Percentiles rank a stretch among this genome's conserved stretches.
Conservation (phyloP, 2,113 vertebrate genomes). For the Dipodomys ordii region DNA sequence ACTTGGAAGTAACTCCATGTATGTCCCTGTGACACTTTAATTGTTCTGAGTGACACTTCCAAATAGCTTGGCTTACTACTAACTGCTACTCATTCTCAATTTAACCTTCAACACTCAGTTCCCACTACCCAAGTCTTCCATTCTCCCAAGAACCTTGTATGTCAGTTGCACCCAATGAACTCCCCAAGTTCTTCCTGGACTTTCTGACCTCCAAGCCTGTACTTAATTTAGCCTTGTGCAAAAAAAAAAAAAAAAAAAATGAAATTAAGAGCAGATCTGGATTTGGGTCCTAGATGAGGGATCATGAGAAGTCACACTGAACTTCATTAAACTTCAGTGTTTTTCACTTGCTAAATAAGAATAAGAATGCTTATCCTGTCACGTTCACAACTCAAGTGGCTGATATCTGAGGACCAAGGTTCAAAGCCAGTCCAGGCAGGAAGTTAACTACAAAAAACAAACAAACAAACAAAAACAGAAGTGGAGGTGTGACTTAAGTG, state of each 20-base stretch:
- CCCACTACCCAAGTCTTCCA: neutral
- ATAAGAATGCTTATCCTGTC: neutral
- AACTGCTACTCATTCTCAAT: neutral
- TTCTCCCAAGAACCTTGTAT: neutral
- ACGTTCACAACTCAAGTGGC: no score
- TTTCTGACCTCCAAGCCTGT: neutral
- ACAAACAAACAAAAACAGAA: no score
- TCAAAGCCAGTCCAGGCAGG: no score
- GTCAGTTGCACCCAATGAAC: neutral
- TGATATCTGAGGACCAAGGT: no score
- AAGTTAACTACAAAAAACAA: no score
- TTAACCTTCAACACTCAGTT: conserved; percentile 4
- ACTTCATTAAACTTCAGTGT: neutral
- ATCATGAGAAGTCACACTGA: neutral
- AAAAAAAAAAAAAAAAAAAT: neutral
- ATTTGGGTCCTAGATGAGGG: neutral
- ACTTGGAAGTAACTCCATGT: neutral
- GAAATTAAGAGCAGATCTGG: neutral
- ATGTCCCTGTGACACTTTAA: no score
- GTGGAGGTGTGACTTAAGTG: no score
- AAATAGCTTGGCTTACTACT: neutral
- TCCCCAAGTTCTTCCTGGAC: neutral
- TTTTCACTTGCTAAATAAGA: neutral
- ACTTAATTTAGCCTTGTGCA: neutral
- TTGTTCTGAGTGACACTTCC: neutral